Conservation (phyloP, 2,888 invertebrate genomes). For the Acanthoscelides obtectus region DNA sequence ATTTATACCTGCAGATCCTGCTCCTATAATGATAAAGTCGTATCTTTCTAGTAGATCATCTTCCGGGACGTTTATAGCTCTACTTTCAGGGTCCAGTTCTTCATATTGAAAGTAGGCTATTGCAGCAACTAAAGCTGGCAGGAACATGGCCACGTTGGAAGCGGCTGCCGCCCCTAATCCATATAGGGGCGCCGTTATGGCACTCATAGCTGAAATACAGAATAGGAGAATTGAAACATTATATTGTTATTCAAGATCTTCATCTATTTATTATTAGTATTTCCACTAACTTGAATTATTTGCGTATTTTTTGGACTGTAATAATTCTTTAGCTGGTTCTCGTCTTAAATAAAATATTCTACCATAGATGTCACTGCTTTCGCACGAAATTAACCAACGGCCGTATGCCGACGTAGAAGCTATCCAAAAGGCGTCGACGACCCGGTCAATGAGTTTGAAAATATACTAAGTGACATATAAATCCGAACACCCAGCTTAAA, state of each 20-base stretch:
- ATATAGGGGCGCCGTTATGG: constrained; percentile 62
- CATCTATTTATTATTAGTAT: too few relatives aligned
- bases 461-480: too few relatives aligned
- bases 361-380: too few relatives aligned
- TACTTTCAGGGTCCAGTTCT: constrained; percentile 75
- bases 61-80: constrained; percentile 66
- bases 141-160: constrained; percentile 72
- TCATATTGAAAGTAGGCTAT: constrained; percentile 86
- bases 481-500: too few relatives aligned
- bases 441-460: too few relatives aligned
- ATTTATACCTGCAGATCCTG: constrained; percentile 72
- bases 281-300: too few relatives aligned
- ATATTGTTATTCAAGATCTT: neutral
- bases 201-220: constrained; percentile 53
- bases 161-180: constrained; percentile 64
- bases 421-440: too few relatives aligned
- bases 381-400: too few relatives aligned
- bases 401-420: too few relatives aligned
- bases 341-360: too few relatives aligned
- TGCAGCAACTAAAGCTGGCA: constrained; percentile 78
- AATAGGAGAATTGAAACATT: neutral
- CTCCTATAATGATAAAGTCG: constrained; percentile 83
- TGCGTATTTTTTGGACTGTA: too few relatives aligned
- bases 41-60: constrained; percentile 63
- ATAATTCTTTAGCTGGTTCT: too few relatives aligned